Percentiles rank a stretch among this genome's conserved stretches.
These are phyloP conservation scores for Hafferia zeledoni DNA, from an alignment of 2,797 vertebrate genomes.

Conservation along the genomic window DNA sequence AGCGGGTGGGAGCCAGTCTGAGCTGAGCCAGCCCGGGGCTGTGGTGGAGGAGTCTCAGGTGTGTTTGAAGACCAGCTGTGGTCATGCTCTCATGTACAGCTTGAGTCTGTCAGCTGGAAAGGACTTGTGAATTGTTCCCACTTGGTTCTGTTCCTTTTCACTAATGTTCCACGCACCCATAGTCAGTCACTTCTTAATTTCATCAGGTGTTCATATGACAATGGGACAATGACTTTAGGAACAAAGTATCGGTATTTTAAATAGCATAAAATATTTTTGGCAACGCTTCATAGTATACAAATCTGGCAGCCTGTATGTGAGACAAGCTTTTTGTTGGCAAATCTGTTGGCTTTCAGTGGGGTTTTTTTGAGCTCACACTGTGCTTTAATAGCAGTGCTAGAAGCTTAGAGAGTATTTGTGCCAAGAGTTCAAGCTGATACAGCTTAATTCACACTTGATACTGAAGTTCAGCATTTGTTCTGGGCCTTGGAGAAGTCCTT, in stretches of 20 bases:
- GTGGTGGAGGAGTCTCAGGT: slow-evolving; percentile 79
- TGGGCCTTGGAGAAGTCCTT: neutral
- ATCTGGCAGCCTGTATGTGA: neutral
- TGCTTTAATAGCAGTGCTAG: neutral
- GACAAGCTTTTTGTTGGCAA: neutral
- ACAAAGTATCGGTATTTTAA: neutral
- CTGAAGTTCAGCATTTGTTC: rapidly evolving
- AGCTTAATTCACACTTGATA: neutral
- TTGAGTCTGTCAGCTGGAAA: neutral
- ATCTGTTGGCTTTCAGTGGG: neutral
- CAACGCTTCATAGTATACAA: neutral
- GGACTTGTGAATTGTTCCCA: neutral
- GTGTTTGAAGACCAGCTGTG: neutral
- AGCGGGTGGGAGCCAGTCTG: slow-evolving; percentile 74
- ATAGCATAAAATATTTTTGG: neutral
- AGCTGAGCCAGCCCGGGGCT: slow-evolving; percentile 76
- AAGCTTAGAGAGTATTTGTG: neutral
- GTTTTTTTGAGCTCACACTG: neutral
- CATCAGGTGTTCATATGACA: neutral
- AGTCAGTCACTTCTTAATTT: neutral
- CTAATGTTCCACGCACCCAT: rapidly evolving
- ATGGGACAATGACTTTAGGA: neutral
- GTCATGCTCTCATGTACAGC: neutral
- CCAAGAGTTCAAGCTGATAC: neutral
- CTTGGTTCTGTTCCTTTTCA: neutral